Percentiles rank a stretch among this genome's conserved stretches.
Evolutionary conservation across 2,113 vertebrate species (phyloP).

Genomic region (Sphyrna mokarran): DNA sequence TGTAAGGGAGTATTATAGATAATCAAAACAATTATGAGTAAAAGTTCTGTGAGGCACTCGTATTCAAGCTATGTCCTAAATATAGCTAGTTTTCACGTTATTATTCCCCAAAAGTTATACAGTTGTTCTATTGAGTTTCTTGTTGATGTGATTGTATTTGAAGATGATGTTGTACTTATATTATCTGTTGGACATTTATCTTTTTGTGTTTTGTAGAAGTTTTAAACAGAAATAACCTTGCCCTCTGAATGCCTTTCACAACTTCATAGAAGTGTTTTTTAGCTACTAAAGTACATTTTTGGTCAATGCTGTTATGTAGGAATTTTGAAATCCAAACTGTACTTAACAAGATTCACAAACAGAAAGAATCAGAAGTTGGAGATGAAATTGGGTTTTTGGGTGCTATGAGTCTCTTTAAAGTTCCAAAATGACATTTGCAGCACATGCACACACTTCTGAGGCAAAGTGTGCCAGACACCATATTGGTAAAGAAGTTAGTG

Average conservation of each 20-base stretch:
- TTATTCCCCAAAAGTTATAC: neutral
- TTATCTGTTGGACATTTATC: neutral
- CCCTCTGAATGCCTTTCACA: neutral
- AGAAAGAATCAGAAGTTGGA: neutral
- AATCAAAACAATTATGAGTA: constrained; percentile 8
- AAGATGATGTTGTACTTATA: neutral
- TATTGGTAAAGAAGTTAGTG: neutral
- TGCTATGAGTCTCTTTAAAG: neutral
- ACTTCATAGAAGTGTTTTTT: neutral
- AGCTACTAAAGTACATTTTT: neutral
- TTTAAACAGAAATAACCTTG: neutral
- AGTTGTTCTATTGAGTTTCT: neutral
- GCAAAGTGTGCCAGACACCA: neutral
- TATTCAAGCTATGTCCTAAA: neutral
- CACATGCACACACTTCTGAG: neutral
- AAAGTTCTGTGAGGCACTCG: neutral
- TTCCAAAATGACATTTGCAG: neutral
- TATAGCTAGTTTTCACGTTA: neutral
- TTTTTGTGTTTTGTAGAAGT: neutral
- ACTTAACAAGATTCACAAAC: too few species aligned
- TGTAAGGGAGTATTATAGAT: neutral
- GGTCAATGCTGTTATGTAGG: neutral
- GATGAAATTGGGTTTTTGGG: neutral
- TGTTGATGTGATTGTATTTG: constrained; percentile 1
- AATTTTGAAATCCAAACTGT: neutral